phyloP scores from a whole-genome alignment of 2,113 vertebrate genomes.

The Takifugu flavidus region DNA sequence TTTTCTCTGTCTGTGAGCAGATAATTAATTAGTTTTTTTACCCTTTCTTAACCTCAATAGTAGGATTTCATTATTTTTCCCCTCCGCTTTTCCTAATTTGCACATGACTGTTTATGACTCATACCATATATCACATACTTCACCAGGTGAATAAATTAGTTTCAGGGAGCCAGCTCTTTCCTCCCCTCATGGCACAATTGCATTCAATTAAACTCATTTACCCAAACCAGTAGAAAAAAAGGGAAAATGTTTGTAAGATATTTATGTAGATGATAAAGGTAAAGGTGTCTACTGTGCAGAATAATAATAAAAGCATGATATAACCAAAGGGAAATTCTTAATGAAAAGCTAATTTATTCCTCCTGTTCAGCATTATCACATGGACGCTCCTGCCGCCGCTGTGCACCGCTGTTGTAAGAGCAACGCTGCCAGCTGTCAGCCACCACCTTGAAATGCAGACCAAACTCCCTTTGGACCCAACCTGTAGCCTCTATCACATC shows the following conservation, averaged over 20 bases:
- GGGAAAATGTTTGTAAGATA: no score
- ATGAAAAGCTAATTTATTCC: no score
- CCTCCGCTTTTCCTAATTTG: constrained; percentile 12
- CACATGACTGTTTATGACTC: background rate
- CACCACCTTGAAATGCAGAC: constrained; percentile 20
- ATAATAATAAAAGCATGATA: no score
- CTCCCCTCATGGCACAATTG: no score
- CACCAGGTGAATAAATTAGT: no score
- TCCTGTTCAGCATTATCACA: background rate
- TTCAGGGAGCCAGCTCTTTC: no score
- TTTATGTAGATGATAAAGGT: no score
- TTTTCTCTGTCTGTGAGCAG: background rate
- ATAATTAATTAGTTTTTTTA: constrained; percentile 39
- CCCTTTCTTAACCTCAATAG: constrained; percentile 1
- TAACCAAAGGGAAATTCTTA: no score
- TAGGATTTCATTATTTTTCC: constrained; percentile 14
- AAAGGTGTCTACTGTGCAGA: no score
- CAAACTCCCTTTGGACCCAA: constrained; percentile 36
- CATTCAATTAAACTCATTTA: no score
- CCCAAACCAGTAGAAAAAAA: no score
- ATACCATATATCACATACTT: background rate
- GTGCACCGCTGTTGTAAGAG: background rate
- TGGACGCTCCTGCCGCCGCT: background rate
- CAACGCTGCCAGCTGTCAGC: background rate
- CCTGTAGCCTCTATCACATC: constrained; percentile 32